phyloP scores from a whole-genome alignment of 2,888 invertebrate species.

The Agrotis segetum region DNA sequence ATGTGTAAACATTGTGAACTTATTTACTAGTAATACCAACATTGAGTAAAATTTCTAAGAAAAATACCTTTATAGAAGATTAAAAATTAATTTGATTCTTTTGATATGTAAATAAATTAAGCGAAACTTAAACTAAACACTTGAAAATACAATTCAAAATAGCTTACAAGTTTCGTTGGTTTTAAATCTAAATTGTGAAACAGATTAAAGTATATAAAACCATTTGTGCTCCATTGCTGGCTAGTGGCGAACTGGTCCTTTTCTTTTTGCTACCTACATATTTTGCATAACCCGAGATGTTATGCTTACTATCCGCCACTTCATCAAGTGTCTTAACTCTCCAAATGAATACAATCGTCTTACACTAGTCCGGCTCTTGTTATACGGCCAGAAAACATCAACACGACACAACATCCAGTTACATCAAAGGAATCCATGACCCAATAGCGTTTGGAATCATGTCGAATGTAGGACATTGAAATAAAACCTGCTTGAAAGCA shows the following conservation, averaged over 20 bases:
- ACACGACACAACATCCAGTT: slow-evolving; percentile 47
- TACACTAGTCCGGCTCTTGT: slow-evolving; percentile 47
- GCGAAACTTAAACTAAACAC: slow-evolving; percentile 36
- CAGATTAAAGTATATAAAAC: slow-evolving; percentile 37
- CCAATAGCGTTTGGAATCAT: slow-evolving; percentile 11
- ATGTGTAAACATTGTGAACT: slow-evolving; percentile 32
- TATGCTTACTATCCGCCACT: not conserved
- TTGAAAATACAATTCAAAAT: slow-evolving; percentile 56
- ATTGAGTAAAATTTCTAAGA: slow-evolving; percentile 57
- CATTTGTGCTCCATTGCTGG: slow-evolving; percentile 24
- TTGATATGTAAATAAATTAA: slow-evolving; percentile 51
- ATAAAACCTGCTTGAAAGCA: slow-evolving; percentile 46
- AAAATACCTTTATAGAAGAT: slow-evolving; percentile 57
- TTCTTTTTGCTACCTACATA: not conserved
- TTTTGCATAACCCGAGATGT: not conserved
- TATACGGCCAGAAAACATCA: slow-evolving; percentile 53
- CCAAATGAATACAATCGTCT: slow-evolving; percentile 36
- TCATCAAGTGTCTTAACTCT: not conserved
- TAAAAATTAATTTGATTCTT: slow-evolving; percentile 51
- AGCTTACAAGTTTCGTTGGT: slow-evolving; percentile 53
- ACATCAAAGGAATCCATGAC: slow-evolving; percentile 37
- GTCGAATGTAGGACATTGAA: slow-evolving; percentile 16
- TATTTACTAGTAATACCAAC: slow-evolving; percentile 39
- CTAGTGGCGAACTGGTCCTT: slow-evolving; percentile 9
- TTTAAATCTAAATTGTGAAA: slow-evolving; percentile 32